phyloP scores from a whole-genome alignment of 1,140 invertebrate species.

The Thrips palmi region DNA sequence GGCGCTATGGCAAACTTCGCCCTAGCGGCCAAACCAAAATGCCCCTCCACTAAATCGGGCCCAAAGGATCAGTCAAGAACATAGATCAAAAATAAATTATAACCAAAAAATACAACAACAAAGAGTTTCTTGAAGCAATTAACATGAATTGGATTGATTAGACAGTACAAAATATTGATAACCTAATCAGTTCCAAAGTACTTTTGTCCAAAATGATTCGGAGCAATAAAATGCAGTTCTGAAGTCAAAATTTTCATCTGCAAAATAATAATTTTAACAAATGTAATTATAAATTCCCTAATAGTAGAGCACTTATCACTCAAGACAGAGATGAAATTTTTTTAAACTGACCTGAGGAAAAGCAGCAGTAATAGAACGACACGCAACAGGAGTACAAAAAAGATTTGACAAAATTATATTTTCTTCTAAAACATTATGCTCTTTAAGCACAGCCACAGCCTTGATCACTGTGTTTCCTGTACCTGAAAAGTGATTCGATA shows the following conservation, averaged over 20 bases:
- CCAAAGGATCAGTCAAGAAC: too few species aligned
- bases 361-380: slow-evolving; percentile 61
- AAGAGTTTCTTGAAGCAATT: too few species aligned
- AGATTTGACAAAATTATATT: slow-evolving; percentile 92
- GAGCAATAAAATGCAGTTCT: slow-evolving; percentile 85
- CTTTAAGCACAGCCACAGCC: slow-evolving; percentile 82
- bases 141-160: too few species aligned
- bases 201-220: slow-evolving; percentile 95
- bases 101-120: too few species aligned
- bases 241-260: slow-evolving; percentile 87
- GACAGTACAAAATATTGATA: slow-evolving; percentile 16
- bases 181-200: slow-evolving; percentile 94
- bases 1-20: too few species aligned
- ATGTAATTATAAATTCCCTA: slow-evolving; percentile 6
- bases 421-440: slow-evolving; percentile 81
- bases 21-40: too few species aligned
- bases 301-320: background rate
- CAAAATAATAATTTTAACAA: slow-evolving; percentile 22
- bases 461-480: slow-evolving; percentile 91
- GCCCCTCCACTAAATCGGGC: too few species aligned
- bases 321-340: slow-evolving; percentile 1
- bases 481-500: too few species aligned
- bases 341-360: slow-evolving; percentile 51
- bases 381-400: slow-evolving; percentile 87
- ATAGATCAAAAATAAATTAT: too few species aligned